Evolutionary conservation across 2,797 vertebrate genomes (phyloP).

Genomic region (Margarornis squamiger): DNA sequence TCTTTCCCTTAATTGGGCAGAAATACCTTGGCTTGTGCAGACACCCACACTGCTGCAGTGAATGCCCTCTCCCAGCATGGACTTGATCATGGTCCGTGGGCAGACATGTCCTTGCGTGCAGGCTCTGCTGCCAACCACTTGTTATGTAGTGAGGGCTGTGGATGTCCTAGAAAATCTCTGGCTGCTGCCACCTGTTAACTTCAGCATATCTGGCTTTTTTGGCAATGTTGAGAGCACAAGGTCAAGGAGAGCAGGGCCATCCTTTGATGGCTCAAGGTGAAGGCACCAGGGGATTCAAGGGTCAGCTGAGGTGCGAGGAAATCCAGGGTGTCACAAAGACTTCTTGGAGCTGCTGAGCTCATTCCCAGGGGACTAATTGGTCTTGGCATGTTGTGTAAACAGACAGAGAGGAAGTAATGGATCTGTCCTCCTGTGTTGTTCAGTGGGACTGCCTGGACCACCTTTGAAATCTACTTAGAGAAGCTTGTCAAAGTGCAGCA

Average conservation of each 20-base stretch:
- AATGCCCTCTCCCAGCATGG: neutral
- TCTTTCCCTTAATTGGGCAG: slow-evolving; percentile 35
- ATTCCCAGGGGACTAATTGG: neutral
- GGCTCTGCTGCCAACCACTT: slow-evolving; percentile 30
- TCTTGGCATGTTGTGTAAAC: neutral
- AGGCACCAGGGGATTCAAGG: neutral
- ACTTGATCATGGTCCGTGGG: neutral
- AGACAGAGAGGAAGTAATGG: neutral
- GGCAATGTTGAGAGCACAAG: neutral
- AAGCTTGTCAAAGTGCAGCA: neutral
- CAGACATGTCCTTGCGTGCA: neutral
- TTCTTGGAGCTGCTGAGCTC: neutral
- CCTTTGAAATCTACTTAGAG: neutral
- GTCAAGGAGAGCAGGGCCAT: neutral
- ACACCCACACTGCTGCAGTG: neutral
- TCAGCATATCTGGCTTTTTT: neutral
- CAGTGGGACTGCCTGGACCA: neutral
- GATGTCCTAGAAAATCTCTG: neutral
- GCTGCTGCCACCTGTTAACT: neutral
- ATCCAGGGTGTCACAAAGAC: neutral
- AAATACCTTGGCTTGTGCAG: slow-evolving; percentile 26
- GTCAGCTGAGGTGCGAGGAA: neutral
- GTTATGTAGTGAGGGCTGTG: neutral
- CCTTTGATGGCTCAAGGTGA: neutral
- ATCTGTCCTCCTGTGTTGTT: neutral